Percentiles rank a stretch among this genome's conserved stretches.
Conservation (phyloP, 2,888 invertebrate species). For the Brenthis ino region DNA sequence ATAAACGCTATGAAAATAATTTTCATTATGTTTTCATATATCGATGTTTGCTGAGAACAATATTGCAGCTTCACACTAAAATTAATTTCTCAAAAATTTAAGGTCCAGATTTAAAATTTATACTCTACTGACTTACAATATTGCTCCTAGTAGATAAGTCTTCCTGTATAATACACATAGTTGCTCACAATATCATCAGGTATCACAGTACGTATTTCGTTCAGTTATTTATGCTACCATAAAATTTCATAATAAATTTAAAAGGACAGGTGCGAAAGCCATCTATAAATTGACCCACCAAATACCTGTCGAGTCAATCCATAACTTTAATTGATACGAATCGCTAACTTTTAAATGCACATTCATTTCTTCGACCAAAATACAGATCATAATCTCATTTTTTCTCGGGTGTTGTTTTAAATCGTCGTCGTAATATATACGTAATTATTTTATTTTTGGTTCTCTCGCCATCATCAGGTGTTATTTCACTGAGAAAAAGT, state of each 20-base stretch:
- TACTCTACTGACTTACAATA: too few relatives aligned
- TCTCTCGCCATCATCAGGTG: neutral
- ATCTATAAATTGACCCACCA: slow-evolving; percentile 68
- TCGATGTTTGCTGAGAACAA: too few relatives aligned
- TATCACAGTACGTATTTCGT: neutral
- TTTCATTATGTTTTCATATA: too few relatives aligned
- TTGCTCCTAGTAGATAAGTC: too few relatives aligned
- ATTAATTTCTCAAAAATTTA: too few relatives aligned
- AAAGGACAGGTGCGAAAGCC: slow-evolving; percentile 64
- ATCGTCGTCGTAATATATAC: neutral
- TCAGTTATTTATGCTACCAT: neutral
- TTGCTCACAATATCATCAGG: neutral
- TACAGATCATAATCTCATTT: slow-evolving; percentile 1
- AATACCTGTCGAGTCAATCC: slow-evolving; percentile 67
- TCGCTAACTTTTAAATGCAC: slow-evolving; percentile 57
- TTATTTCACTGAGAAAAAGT: too few relatives aligned
- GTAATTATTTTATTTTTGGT: neutral
- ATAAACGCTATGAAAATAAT: too few relatives aligned
- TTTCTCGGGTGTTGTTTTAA: slow-evolving; percentile 1
- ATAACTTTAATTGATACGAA: slow-evolving; percentile 82
- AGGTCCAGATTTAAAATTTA: too few relatives aligned
- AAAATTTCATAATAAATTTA: slow-evolving; percentile 38
- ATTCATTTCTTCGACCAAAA: neutral
- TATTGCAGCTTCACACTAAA: too few relatives aligned
- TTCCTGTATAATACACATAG: too few relatives aligned